Conservation (phyloP, 2,797 vertebrate genomes). For the Acipenser ruthenus region DNA sequence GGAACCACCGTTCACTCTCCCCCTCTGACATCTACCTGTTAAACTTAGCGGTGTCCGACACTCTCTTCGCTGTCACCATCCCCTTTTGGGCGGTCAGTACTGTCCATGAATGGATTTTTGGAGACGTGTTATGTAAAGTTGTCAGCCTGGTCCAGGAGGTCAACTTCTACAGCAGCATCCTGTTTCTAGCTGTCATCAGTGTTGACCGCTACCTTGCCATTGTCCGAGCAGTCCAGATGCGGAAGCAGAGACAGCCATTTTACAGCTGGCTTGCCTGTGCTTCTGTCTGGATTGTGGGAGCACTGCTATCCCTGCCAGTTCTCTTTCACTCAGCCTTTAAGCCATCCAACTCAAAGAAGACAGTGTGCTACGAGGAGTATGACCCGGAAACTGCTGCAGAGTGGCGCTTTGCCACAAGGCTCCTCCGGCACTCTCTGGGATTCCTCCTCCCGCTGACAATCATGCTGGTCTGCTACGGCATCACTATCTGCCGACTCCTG, state of each 20-base stretch:
- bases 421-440: slow-evolving; percentile 46
- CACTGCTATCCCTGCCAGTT: slow-evolving; percentile 40
- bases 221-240: slow-evolving; percentile 39
- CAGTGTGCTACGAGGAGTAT: slow-evolving; percentile 33
- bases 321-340: slow-evolving; percentile 27
- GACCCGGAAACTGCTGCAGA: slow-evolving; percentile 21
- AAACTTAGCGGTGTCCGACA: slow-evolving; percentile 48
- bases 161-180: slow-evolving; percentile 60
- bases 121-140: slow-evolving; percentile 48
- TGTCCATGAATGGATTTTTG: slow-evolving; percentile 50
- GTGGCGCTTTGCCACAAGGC: slow-evolving; percentile 49
- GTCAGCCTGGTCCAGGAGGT: slow-evolving; percentile 49
- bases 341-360: not conserved
- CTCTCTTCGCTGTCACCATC: slow-evolving; percentile 49
- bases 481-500: slow-evolving; percentile 45
- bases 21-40: slow-evolving; percentile 60
- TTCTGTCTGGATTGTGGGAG: slow-evolving; percentile 40
- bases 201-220: slow-evolving; percentile 59
- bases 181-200: slow-evolving; percentile 60
- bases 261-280: slow-evolving; percentile 44
- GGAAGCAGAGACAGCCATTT: slow-evolving; percentile 20
- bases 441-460: slow-evolving; percentile 49
- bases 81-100: slow-evolving; percentile 52
- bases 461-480: slow-evolving; percentile 53
- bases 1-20: slow-evolving; percentile 30